A percentile compares a stretch with the other conserved stretches of the same genome.
phyloP scores from a whole-genome alignment of 2,113 vertebrate species.

The Odontophorus gujanensis region DNA sequence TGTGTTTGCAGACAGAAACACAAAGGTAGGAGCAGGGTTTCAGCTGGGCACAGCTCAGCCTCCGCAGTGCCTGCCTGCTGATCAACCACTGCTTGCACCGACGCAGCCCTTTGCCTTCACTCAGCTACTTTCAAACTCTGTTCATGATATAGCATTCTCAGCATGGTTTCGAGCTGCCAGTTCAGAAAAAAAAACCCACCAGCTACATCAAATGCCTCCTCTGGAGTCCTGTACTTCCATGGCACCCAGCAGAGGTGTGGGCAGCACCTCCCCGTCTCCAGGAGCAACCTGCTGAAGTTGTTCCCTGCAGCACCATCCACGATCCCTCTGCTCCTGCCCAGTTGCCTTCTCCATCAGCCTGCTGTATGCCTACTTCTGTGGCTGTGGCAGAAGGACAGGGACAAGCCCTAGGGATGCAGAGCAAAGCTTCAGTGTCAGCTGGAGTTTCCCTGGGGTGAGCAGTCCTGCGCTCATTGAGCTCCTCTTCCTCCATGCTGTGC shows the following conservation, averaged over 20 bases:
- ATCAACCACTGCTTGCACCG: background rate
- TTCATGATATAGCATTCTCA: background rate
- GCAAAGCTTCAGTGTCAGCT: background rate
- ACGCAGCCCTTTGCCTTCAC: background rate
- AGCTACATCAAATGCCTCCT: background rate
- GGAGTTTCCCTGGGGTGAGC: background rate
- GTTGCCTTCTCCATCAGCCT: background rate
- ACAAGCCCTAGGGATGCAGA: background rate
- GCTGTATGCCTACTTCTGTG: background rate
- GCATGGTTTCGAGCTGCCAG: background rate
- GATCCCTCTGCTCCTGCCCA: background rate
- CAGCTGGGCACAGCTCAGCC: background rate
- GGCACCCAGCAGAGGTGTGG: background rate
- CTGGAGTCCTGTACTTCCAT: background rate
- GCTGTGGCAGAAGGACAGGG: accelerated
- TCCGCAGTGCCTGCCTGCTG: background rate
- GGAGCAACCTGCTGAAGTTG: background rate
- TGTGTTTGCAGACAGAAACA: background rate
- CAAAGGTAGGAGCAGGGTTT: background rate
- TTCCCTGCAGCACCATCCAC: background rate
- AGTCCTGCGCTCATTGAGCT: background rate
- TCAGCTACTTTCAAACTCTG: background rate
- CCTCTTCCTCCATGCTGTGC: background rate
- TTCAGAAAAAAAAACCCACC: background rate
- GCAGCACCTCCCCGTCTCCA: background rate